Evolutionary conservation across 2,113 vertebrate species (phyloP).

Genomic region (Rissa tridactyla): DNA sequence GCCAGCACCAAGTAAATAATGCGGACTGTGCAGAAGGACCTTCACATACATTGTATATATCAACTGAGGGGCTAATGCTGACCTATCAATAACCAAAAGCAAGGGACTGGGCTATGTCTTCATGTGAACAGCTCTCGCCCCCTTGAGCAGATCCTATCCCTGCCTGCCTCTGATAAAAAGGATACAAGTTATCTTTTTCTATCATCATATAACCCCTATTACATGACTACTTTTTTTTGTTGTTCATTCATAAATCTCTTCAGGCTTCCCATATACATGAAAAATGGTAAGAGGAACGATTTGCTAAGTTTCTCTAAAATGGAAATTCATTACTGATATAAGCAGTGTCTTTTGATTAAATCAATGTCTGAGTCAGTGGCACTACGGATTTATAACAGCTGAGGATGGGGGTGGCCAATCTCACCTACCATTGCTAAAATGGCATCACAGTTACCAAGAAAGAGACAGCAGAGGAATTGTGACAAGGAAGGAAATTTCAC

Average conservation of each 20-base stretch:
- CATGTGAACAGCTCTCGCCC: background rate
- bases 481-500: background rate
- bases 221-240: background rate
- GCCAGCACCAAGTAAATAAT: background rate
- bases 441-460: background rate
- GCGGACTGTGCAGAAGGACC: background rate
- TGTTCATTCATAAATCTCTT: constrained; percentile 4
- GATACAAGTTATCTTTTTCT: background rate
- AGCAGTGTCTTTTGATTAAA: background rate
- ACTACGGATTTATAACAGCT: background rate
- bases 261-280: background rate
- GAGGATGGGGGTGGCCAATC: background rate
- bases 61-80: background rate
- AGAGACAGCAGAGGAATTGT: background rate
- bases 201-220: background rate
- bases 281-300: background rate
- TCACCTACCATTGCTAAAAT: background rate
- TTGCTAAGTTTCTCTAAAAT: background rate
- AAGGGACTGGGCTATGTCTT: background rate
- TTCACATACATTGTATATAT: background rate
- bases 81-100: background rate
- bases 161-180: background rate
- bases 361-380: background rate
- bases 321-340: background rate
- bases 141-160: background rate